Evolutionary conservation across 1,140 invertebrate species (phyloP), one percentile per base, ranked within the genome.

Genomic region (Argopecten irradians): DNA sequence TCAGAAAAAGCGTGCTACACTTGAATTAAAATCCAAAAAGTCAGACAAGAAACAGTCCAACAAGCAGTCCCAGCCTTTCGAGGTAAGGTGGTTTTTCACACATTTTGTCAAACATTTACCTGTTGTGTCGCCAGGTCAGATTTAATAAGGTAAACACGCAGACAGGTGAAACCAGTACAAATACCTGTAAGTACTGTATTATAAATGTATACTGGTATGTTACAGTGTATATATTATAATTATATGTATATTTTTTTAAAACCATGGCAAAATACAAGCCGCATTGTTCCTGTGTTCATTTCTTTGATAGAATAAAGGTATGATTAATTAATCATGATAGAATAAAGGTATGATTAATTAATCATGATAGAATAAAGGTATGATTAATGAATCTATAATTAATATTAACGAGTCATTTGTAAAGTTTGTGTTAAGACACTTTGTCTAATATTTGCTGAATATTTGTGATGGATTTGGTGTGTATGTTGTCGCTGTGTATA

Each of bases 21-120:
- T 97, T 5, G 95, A 97, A 94, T 96, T 97, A 86, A 96, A 97
- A 91, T 95, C 97, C 87, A 97, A 97, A 93, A 96, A 96, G 89
- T 90, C 86, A 35, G 89, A 92, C 41, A 92, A 90, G 28, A 95
- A 95, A 84, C 96, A 96, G 85, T 88, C 82, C 28, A 32, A 34
- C 32, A 94, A 90, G 91, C 93, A 83, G 91, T 93, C 94, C 93
- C 97, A 97, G 93, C 97, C 97, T 32, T 97, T 97, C 92, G 97
- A 97, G 94, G 95, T 95, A 93, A 86, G 87, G 87, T 71, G 16
- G 1, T 16, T 71, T 71, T 71, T 71, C 8, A 28, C 55, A 71
- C 5, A 71, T 28, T n/a, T 71, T 28, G 55, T 71, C 13, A 39
- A 39, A 39, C 36, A 22, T 46, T 16, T 71, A 71, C 55, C 55